phyloP scores from a whole-genome alignment of 2,113 vertebrate species.

The Paedocypris sp. region DNA sequence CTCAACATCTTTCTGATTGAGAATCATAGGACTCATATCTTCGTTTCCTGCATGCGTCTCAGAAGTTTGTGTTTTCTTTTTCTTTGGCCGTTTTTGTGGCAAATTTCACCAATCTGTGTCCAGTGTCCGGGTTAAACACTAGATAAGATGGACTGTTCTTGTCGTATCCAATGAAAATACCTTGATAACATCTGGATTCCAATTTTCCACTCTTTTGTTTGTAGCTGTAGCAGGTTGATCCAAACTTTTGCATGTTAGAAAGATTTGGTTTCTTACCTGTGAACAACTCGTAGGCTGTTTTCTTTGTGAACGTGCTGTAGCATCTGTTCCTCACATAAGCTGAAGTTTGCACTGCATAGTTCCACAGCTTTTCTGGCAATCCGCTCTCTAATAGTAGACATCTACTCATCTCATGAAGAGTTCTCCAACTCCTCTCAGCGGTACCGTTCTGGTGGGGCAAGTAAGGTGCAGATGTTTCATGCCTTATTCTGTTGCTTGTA shows the following conservation, averaged over 20 bases:
- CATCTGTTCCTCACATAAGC: constrained; percentile 11
- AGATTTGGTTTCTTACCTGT: too few relatives aligned
- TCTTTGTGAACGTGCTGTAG: background rate
- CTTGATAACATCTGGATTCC: too few relatives aligned
- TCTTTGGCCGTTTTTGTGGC: background rate
- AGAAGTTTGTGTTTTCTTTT: constrained; percentile 21
- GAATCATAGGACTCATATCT: background rate
- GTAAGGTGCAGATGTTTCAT: constrained; percentile 23
- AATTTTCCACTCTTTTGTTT: too few relatives aligned
- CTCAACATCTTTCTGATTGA: background rate
- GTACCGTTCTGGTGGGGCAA: constrained; percentile 31
- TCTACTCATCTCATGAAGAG: constrained; percentile 29
- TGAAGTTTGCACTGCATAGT: background rate
- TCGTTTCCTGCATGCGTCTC: background rate
- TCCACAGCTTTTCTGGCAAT: background rate
- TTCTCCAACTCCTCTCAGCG: constrained; percentile 22
- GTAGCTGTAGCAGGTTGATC: too few relatives aligned
- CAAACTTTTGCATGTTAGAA: too few relatives aligned
- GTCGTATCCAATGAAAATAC: too few relatives aligned
- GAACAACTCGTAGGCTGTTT: background rate
- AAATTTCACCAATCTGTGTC: constrained; percentile 33
- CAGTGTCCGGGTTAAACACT: constrained; percentile 18
- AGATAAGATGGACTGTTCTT: constrained; percentile 27
- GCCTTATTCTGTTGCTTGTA: background rate
- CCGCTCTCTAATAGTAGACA: constrained; percentile 12